phyloP scores from a whole-genome alignment of 2,888 invertebrate species.

The Cheiracanthium punctorium region DNA sequence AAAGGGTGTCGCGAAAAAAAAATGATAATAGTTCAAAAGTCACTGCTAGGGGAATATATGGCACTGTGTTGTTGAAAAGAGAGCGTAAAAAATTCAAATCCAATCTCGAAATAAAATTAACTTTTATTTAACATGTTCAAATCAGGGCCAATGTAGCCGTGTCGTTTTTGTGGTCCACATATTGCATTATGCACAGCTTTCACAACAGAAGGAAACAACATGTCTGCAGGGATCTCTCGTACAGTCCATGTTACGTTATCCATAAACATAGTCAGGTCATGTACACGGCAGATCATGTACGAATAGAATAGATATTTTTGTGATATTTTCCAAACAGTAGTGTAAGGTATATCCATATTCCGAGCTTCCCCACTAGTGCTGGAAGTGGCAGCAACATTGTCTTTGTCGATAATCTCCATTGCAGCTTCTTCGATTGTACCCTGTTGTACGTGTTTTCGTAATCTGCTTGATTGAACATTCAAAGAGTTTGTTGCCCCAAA shows the following conservation, averaged over 20 bases:
- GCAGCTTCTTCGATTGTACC: conserved; percentile 13
- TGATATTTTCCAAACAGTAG: background rate
- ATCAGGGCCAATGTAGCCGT: too few species aligned
- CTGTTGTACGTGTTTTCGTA: conserved; percentile 1
- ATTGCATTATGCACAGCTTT: too few species aligned
- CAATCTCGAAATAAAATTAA: background rate
- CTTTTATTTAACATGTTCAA: background rate
- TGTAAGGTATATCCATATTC: background rate
- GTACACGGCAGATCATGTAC: background rate
- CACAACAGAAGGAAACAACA: too few species aligned
- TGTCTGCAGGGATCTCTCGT: too few species aligned
- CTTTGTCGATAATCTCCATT: conserved; percentile 3
- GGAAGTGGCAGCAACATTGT: conserved; percentile 6
- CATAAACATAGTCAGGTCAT: too few species aligned
- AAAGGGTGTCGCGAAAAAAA: background rate
- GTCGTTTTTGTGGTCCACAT: too few species aligned
- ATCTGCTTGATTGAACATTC: background rate
- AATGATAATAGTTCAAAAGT: background rate
- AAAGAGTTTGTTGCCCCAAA: background rate
- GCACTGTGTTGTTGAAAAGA: background rate
- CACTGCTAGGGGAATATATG: background rate
- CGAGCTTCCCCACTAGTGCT: conserved; percentile 6
- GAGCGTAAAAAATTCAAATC: background rate
- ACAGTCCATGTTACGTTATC: too few species aligned
- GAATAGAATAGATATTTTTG: background rate